Evolutionary conservation across 2,888 invertebrate genomes (phyloP).

Genomic region (Pristionchus exspectatus): DNA sequence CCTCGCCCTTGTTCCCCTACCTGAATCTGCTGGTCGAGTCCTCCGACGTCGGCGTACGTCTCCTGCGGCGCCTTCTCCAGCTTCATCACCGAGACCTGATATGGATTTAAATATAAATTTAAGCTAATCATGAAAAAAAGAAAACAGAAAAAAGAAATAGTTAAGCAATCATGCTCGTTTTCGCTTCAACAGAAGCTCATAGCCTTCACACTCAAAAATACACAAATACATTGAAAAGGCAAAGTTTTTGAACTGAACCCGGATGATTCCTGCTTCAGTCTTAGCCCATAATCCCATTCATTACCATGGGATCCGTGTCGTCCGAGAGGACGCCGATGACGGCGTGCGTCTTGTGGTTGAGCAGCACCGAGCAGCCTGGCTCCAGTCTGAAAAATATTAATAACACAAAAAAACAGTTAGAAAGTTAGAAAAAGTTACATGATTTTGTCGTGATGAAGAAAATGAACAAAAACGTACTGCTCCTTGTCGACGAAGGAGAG

Average conservation of each 20-base stretch:
- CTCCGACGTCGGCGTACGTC: slow-evolving; percentile 90
- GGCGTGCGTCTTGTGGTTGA: slow-evolving; percentile 98
- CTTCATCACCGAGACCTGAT: slow-evolving; percentile 93
- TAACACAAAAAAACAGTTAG: not conserved
- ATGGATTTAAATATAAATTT: not conserved
- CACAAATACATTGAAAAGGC: too few relatives aligned
- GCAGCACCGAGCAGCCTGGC: slow-evolving; percentile 96
- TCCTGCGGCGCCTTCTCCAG: slow-evolving; percentile 98
- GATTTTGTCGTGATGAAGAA: not conserved
- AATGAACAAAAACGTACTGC: slow-evolving; percentile 82
- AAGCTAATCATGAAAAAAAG: not conserved
- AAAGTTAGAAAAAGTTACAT: too few relatives aligned
- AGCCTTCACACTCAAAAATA: too few relatives aligned
- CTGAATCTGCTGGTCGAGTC: slow-evolving; percentile 90
- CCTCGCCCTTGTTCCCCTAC: not conserved
- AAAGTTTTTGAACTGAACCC: not conserved
- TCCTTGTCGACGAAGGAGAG: slow-evolving; percentile 99
- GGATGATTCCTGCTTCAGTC: not conserved
- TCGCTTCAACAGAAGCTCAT: too few relatives aligned
- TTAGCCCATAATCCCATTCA: not conserved
- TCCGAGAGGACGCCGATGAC: slow-evolving; percentile 99
- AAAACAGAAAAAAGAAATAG: not conserved
- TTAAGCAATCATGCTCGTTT: not conserved
- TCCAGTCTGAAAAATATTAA: slow-evolving; percentile 83
- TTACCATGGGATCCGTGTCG: slow-evolving; percentile 99